Percentiles rank a stretch among this genome's conserved stretches.
phyloP scores from a whole-genome alignment of 2,888 invertebrate genomes.

The Drosophila algonquin region DNA sequence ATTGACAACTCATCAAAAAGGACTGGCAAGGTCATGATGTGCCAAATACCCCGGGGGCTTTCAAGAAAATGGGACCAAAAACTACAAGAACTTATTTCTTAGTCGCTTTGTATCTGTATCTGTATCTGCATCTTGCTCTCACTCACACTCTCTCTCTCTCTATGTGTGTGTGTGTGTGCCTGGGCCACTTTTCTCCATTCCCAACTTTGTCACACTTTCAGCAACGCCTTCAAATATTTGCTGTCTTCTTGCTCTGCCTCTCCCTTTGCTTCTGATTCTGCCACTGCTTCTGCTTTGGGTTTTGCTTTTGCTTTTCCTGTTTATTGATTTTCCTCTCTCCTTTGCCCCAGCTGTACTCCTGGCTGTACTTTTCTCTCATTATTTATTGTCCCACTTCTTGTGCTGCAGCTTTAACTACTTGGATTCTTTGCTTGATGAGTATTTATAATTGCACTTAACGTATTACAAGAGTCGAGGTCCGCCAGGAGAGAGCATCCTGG shows the following conservation, averaged over 20 bases:
- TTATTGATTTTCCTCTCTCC: constrained; percentile 53
- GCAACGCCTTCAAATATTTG: constrained; percentile 47
- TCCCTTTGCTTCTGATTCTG: constrained; percentile 22
- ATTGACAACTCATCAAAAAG: constrained; percentile 75
- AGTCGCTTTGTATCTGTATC: neutral
- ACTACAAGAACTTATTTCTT: constrained; percentile 47
- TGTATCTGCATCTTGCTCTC: neutral
- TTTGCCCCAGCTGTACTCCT: neutral
- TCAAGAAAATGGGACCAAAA: constrained; percentile 55
- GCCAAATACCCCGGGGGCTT: constrained; percentile 67
- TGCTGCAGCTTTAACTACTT: constrained; percentile 47
- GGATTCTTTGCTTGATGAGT: constrained; percentile 55
- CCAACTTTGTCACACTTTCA: constrained; percentile 61
- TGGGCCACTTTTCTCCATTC: constrained; percentile 31
- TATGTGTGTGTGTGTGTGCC: constrained; percentile 23
- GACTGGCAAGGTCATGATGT: constrained; percentile 70
- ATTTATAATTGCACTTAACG: constrained; percentile 76
- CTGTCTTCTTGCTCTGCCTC: constrained; percentile 34
- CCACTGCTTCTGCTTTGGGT: constrained; percentile 22
- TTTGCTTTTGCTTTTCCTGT: constrained; percentile 24
- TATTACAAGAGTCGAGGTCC: constrained; percentile 32
- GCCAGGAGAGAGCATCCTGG: neutral
- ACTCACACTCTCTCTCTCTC: constrained; percentile 6
- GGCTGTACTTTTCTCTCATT: constrained; percentile 50
- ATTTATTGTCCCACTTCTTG: constrained; percentile 45